Percentiles rank a stretch among this genome's conserved stretches.
These are phyloP conservation scores for Glaucopsyche alexis DNA, from an alignment of 2,888 invertebrate genomes.

Conservation along the genomic window DNA sequence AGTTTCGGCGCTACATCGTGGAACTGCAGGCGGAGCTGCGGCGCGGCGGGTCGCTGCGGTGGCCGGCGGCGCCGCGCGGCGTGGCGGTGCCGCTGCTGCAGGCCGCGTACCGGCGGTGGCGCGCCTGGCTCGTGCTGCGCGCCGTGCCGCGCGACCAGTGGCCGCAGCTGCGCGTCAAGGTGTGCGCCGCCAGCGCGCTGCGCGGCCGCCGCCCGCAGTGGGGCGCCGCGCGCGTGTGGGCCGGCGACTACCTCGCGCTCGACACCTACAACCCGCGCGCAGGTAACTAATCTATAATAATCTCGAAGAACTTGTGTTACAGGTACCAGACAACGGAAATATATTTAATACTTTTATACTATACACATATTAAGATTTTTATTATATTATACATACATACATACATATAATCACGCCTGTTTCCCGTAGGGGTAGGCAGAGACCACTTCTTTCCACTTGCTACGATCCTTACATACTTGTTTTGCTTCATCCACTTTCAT, in stretches of 20 bases:
- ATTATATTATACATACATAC: too few species aligned
- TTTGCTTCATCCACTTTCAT: too few species aligned
- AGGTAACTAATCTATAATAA: conserved; percentile 50
- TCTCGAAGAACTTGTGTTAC: too few species aligned
- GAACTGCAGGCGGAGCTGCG: conserved; percentile 56
- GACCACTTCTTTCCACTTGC: too few species aligned
- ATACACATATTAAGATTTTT: too few species aligned
- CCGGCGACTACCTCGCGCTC: conserved; percentile 67
- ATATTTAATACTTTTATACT: too few species aligned
- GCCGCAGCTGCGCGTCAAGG: conserved; percentile 86
- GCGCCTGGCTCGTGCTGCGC: conserved; percentile 91
- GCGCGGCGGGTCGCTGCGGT: conserved; percentile 81
- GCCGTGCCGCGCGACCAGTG: conserved; percentile 90
- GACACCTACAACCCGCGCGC: conserved; percentile 56
- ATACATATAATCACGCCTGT: too few species aligned
- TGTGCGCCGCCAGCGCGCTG: conserved; percentile 65
- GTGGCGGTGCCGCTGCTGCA: conserved; percentile 81
- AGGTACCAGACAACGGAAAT: too few species aligned
- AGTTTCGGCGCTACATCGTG: conserved; percentile 63
- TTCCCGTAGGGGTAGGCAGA: too few species aligned
- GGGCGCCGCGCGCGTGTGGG: conserved; percentile 63
- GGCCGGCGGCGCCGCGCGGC: conserved; percentile 81
- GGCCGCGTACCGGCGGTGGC: conserved; percentile 87
- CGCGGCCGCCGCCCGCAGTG: conserved; percentile 54
- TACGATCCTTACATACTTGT: too few species aligned